Conservation (phyloP, 2,113 vertebrate species). For the Steatornis caripensis region DNA sequence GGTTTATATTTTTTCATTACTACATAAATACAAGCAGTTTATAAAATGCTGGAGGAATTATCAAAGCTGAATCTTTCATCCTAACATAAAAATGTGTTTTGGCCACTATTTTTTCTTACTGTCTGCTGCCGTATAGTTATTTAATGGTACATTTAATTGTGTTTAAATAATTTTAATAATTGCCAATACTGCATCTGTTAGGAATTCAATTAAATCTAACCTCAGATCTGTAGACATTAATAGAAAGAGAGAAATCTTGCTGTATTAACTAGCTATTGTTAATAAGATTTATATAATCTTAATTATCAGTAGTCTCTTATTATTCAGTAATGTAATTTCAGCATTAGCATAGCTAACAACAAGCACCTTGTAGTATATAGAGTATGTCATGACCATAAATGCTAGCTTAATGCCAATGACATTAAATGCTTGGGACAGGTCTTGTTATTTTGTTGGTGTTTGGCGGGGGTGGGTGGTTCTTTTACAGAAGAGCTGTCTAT, state of each 20-base stretch:
- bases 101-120: not conserved
- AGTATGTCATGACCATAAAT: not conserved
- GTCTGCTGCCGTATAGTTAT: not conserved
- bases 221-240: not conserved
- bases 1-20: constrained; percentile 65
- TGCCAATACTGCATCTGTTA: not conserved
- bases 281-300: not conserved
- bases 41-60: constrained; percentile 53
- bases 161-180: constrained; percentile 16
- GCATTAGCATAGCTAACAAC: not conserved
- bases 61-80: constrained; percentile 36
- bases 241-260: not conserved
- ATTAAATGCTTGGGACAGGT: not conserved
- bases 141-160: not conserved
- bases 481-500: not conserved
- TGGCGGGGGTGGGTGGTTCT: too few relatives aligned
- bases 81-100: not conserved
- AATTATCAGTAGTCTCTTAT: not conserved
- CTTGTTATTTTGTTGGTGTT: accelerated
- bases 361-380: not conserved
- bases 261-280: not conserved
- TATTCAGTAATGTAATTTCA: not conserved
- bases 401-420: not conserved
- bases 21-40: constrained; percentile 67
- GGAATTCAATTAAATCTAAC: not conserved